These are phyloP conservation scores for Pelagia noctiluca DNA, from an alignment of 30 jellyfish, hydroid and myxozoan species.

Conservation along the genomic window DNA sequence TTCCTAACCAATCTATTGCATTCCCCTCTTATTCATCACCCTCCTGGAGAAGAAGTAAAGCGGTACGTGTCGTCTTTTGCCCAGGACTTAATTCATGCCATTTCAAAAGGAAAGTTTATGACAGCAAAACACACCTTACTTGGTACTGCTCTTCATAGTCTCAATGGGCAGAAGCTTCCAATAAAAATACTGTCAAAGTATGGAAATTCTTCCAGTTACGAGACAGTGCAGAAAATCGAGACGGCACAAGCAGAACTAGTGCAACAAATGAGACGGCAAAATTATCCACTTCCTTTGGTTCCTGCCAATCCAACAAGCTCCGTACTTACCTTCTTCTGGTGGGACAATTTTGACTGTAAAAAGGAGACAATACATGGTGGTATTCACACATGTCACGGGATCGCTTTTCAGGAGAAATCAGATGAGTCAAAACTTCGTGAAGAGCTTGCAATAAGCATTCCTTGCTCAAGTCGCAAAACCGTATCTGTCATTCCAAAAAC, in stretches of 20 bases:
- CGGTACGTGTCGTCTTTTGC: conserved; percentile 1
- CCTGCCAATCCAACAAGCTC: conserved; percentile 14
- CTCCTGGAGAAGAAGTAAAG: conserved; percentile 26
- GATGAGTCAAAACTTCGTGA: background rate
- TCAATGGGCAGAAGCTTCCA: conserved; percentile 41
- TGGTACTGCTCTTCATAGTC: conserved; percentile 29
- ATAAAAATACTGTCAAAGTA: conserved; percentile 13
- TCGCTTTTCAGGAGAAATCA: conserved; percentile 25
- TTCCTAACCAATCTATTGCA: conserved; percentile 16
- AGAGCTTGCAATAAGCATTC: conserved; percentile 25
- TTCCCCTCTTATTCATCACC: conserved; percentile 18
- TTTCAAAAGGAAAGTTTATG: conserved; percentile 43
- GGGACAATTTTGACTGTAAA: conserved; percentile 41
- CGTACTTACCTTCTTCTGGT: conserved; percentile 45
- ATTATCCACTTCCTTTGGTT: conserved; percentile 23
- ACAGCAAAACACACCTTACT: conserved; percentile 37
- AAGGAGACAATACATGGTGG: conserved; percentile 18
- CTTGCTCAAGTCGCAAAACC: background rate
- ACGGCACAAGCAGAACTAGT: conserved; percentile 55
- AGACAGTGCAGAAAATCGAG: conserved; percentile 36
- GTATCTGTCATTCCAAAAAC: background rate
- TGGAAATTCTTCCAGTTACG: conserved; percentile 27
- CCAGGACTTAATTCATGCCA: conserved; percentile 43
- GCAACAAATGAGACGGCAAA: conserved; percentile 1
- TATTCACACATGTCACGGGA: conserved; percentile 28